Conservation (phyloP, 2,888 invertebrate genomes). For the Loripinus fragilis region DNA sequence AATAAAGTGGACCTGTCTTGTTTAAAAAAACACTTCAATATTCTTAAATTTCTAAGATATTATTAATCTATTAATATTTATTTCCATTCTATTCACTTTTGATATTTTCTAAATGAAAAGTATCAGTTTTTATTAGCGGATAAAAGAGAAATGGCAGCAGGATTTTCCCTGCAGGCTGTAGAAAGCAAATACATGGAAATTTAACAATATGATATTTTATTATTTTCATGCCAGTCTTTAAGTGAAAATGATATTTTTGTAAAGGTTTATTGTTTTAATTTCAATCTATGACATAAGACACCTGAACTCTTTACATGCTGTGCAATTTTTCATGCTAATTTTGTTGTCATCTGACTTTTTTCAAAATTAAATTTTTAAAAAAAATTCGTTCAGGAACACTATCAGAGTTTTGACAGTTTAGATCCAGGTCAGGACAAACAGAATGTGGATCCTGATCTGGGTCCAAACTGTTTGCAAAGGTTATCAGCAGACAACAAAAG, state of each 20-base stretch:
- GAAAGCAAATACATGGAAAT: neutral
- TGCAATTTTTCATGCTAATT: too few species aligned
- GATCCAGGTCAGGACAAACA: too few species aligned
- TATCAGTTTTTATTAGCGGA: neutral
- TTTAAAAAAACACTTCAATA: too few species aligned
- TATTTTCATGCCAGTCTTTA: neutral
- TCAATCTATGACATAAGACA: neutral
- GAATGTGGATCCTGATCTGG: too few species aligned
- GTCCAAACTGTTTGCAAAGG: too few species aligned
- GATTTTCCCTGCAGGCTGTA: neutral
- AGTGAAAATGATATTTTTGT: constrained; percentile 13
- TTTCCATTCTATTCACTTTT: neutral
- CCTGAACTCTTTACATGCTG: too few species aligned
- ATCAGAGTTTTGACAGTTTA: too few species aligned
- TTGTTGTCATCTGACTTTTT: too few species aligned
- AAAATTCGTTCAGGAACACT: too few species aligned
- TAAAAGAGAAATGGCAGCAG: neutral
- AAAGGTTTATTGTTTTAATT: constrained; percentile 13
- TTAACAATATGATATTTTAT: too few species aligned
- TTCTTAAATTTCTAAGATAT: neutral
- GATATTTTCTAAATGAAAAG: constrained; percentile 17
- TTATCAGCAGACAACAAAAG: too few species aligned
- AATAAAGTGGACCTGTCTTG: neutral
- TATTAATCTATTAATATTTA: constrained; percentile 20
- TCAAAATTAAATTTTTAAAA: too few species aligned